Percentiles rank a stretch among this genome's conserved stretches.
Evolutionary conservation across 2,797 vertebrate genomes (phyloP).

Genomic region (Rhynchotus rufescens): DNA sequence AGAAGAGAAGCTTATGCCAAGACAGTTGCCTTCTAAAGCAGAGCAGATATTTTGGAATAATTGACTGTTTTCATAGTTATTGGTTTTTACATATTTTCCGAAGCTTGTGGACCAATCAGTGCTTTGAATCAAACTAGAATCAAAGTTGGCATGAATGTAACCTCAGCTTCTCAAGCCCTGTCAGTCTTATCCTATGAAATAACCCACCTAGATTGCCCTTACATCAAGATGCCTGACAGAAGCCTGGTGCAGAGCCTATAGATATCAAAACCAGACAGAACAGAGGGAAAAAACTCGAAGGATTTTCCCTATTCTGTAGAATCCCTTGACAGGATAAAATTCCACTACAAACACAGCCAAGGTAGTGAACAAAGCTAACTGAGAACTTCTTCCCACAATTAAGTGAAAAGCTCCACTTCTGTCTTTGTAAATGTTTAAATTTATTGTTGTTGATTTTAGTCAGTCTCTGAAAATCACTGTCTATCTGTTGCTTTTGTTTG

Average conservation of each 20-base stretch:
- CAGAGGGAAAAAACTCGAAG: neutral
- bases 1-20: conserved; percentile 4
- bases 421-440: neutral
- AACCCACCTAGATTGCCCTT: neutral
- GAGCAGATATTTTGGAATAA: conserved; percentile 17
- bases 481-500: neutral
- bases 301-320: neutral
- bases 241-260: neutral
- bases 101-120: neutral
- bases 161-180: neutral
- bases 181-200: neutral
- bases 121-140: neutral
- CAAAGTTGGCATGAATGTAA: neutral
- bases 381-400: neutral
- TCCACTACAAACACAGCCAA: neutral
- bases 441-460: neutral
- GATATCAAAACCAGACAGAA: neutral
- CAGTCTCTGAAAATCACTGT: neutral
- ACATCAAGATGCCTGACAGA: neutral
- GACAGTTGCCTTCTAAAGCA: conserved; percentile 11
- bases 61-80: neutral
- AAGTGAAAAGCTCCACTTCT: neutral
- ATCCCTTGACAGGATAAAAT: neutral
- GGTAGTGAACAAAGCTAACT: neutral
- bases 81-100: neutral